These are phyloP conservation scores for Drosophila mimica DNA, from an alignment of 2,888 invertebrate species.

Conservation along the genomic window DNA sequence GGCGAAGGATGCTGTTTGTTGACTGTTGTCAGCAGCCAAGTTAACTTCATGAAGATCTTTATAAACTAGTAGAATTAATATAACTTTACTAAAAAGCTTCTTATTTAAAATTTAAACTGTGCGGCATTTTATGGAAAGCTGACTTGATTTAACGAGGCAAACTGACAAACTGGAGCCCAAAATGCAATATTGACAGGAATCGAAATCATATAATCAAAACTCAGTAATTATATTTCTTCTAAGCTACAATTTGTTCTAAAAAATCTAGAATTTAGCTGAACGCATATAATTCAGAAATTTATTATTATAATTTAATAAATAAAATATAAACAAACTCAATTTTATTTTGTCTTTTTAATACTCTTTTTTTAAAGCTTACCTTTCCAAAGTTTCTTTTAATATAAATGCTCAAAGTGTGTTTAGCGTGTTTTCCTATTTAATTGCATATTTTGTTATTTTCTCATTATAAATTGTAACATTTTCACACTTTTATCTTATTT, in stretches of 20 bases:
- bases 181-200: neutral
- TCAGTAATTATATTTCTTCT: too few species aligned
- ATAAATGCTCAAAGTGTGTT: neutral
- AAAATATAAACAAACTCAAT: neutral
- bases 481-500: neutral
- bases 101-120: neutral
- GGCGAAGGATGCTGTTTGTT: slow-evolving; percentile 11
- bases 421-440: neutral
- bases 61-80: neutral
- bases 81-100: neutral
- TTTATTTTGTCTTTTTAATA: neutral
- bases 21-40: neutral
- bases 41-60: neutral
- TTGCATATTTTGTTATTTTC: neutral
- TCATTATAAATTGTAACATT: neutral
- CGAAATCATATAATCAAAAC: neutral
- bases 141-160: neutral
- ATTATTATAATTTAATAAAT: neutral
- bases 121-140: neutral
- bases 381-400: neutral
- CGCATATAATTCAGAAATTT: neutral
- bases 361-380: neutral
- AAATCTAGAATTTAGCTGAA: neutral
- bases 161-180: neutral
- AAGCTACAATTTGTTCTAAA: too few species aligned